phyloP scores from a whole-genome alignment of 2,113 vertebrate species.

The Pteronura brasiliensis region DNA sequence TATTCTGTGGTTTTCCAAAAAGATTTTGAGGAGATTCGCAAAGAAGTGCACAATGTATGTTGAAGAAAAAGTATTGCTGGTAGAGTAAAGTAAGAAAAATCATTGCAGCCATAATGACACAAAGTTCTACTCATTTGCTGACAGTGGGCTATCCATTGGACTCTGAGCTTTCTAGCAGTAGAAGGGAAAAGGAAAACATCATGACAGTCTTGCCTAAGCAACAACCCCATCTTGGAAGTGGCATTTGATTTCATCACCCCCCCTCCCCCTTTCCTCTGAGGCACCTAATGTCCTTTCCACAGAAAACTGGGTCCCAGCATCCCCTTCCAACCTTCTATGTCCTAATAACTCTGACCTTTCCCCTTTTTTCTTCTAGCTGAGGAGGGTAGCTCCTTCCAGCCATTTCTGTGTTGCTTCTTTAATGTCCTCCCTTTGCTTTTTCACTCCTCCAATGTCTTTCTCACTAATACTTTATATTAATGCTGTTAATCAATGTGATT shows the following conservation, averaged over 20 bases:
- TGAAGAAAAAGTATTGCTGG: background rate
- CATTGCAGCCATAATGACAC: background rate
- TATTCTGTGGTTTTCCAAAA: background rate
- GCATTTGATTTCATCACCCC: background rate
- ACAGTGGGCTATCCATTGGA: background rate
- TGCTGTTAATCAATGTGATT: background rate
- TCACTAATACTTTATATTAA: background rate
- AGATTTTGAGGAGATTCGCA: background rate
- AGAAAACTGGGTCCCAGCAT: background rate
- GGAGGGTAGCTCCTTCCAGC: background rate
- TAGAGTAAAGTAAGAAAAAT: background rate
- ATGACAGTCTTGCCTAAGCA: background rate
- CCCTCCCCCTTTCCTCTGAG: background rate
- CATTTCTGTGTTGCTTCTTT: background rate
- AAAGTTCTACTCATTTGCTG: background rate
- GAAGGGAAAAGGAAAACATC: background rate
- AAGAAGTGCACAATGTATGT: background rate
- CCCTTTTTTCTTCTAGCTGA: background rate
- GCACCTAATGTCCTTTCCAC: background rate
- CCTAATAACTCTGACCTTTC: background rate
- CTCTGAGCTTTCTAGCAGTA: background rate
- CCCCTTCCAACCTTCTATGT: background rate
- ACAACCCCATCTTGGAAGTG: background rate
- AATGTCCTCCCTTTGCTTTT: background rate
- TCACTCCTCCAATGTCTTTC: background rate